phyloP scores from a whole-genome alignment of 2,113 vertebrate genomes.

The Petrocephalus zakoni region DNA sequence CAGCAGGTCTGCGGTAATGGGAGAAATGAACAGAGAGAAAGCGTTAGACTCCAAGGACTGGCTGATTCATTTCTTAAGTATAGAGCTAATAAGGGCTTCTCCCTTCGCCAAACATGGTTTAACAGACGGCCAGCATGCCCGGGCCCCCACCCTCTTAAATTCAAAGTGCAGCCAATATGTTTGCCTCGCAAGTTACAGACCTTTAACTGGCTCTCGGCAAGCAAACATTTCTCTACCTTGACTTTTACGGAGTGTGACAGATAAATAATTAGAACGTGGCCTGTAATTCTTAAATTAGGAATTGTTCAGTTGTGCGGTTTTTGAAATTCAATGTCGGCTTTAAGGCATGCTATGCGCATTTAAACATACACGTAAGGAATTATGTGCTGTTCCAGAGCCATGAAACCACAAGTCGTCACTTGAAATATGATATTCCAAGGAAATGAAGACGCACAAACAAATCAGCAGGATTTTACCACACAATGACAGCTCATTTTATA shows the following conservation, averaged over 20 bases:
- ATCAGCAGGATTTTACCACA: neutral
- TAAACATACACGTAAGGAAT: neutral
- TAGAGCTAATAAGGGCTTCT: constrained; percentile 15
- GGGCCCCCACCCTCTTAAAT: neutral
- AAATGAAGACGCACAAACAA: neutral
- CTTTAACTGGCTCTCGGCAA: neutral
- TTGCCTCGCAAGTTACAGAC: neutral
- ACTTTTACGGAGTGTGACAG: neutral
- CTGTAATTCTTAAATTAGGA: neutral
- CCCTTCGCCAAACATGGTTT: constrained; percentile 11
- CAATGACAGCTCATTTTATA: neutral
- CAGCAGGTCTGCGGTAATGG: constrained; percentile 29
- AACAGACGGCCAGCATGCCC: neutral
- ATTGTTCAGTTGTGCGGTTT: neutral
- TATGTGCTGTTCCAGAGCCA: neutral
- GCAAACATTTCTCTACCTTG: neutral
- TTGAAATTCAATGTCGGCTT: neutral
- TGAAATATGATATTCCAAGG: neutral
- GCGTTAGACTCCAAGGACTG: constrained; percentile 19
- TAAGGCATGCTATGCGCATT: neutral
- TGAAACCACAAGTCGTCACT: neutral
- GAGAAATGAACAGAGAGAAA: constrained; percentile 31
- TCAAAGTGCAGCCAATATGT: neutral
- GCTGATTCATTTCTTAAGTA: constrained; percentile 27
- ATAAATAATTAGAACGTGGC: neutral